These are phyloP conservation scores for Centropristis striata DNA, from an alignment of 2,113 vertebrate genomes.

Conservation along the genomic window DNA sequence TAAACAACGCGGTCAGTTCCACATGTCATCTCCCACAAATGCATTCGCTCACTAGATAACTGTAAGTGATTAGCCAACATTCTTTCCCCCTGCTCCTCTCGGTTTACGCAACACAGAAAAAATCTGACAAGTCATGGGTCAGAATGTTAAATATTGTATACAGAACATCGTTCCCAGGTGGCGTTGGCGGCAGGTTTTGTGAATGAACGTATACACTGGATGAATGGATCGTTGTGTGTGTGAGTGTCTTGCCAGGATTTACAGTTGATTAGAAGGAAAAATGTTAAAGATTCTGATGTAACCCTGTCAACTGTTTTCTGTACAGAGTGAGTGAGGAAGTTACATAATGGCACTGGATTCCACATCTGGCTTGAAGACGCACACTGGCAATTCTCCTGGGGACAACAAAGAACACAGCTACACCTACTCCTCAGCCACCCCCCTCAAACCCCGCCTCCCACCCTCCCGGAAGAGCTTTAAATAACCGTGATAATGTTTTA, in stretches of 20 bases:
- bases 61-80: constrained; percentile 50
- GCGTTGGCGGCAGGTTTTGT: constrained; percentile 55
- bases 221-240: constrained; percentile 30
- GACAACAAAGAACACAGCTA: constrained; percentile 67
- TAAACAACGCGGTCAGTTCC: constrained; percentile 30
- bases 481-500: constrained; percentile 74
- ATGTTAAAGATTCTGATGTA: constrained; percentile 53
- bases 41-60: constrained; percentile 50
- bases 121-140: constrained; percentile 30
- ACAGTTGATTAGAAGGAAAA: constrained; percentile 52
- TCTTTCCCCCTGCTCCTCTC: constrained; percentile 29
- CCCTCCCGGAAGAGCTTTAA: constrained; percentile 69
- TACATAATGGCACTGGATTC: constrained; percentile 73
- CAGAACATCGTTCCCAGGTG: constrained; percentile 42
- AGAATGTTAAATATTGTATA: constrained; percentile 34
- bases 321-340: constrained; percentile 67
- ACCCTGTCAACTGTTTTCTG: constrained; percentile 52
- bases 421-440: constrained; percentile 27
- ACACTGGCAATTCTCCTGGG: constrained; percentile 45
- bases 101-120: constrained; percentile 44
- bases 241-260: constrained; percentile 15
- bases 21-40: constrained; percentile 30
- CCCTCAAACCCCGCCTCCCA: constrained; percentile 19
- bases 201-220: constrained; percentile 58
- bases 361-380: constrained; percentile 78